phyloP scores from a whole-genome alignment of 2,797 vertebrate species.

The Sarcoramphus papa region DNA sequence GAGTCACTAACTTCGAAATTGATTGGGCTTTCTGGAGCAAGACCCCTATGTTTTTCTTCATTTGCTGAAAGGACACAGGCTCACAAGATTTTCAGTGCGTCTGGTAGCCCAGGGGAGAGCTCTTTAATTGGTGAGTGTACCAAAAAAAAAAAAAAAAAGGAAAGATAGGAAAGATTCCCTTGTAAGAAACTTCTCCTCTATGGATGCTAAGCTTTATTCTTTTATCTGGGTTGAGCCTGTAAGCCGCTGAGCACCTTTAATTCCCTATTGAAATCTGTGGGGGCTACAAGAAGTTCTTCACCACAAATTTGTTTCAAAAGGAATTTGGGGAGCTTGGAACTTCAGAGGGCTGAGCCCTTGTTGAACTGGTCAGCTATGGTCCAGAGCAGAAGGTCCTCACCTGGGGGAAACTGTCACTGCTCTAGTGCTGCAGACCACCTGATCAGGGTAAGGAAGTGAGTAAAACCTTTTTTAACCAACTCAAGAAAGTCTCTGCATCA shows the following conservation, averaged over 20 bases:
- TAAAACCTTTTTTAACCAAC: neutral
- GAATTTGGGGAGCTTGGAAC: neutral
- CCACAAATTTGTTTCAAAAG: neutral
- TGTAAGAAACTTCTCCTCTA: neutral
- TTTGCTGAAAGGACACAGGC: neutral
- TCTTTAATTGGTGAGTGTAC: neutral
- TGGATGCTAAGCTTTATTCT: neutral
- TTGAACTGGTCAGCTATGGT: neutral
- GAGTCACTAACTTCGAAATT: neutral
- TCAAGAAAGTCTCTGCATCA: neutral
- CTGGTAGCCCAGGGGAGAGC: neutral
- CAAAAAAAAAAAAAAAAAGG: neutral
- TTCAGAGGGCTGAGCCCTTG: neutral
- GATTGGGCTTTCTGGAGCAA: conserved; percentile 3
- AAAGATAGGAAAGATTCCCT: neutral
- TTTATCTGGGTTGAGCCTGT: neutral
- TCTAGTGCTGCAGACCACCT: neutral
- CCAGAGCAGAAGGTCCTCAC: neutral
- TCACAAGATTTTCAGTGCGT: neutral
- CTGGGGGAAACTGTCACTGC: neutral
- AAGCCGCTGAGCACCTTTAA: neutral
- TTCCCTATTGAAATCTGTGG: neutral
- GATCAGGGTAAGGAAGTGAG: neutral
- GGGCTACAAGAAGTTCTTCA: neutral
- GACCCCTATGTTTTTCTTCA: neutral